Conservation (phyloP, 1,140 invertebrate species). For the Periplaneta americana region DNA sequence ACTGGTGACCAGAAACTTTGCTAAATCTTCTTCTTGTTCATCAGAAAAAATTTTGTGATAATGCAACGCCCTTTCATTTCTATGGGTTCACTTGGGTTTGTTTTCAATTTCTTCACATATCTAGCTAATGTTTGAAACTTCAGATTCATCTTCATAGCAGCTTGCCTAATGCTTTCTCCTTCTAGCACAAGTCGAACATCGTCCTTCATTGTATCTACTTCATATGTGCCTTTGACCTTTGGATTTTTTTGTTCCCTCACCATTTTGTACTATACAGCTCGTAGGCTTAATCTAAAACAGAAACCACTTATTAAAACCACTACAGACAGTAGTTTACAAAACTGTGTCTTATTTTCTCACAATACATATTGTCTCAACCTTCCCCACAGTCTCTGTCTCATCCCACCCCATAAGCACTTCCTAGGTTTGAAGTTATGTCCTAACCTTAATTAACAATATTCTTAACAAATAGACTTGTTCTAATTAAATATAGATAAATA, state of each 20-base stretch:
- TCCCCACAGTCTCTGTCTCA: too few relatives aligned
- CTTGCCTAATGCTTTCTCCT: not conserved
- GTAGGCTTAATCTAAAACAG: not conserved
- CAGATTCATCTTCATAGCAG: not conserved
- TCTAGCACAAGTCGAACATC: too few relatives aligned
- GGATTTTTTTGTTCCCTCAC: not conserved
- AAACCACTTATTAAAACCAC: not conserved
- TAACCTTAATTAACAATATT: not conserved
- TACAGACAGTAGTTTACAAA: not conserved
- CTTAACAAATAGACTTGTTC: not conserved
- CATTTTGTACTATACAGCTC: not conserved
- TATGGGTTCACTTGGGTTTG: not conserved
- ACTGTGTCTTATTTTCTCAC: not conserved
- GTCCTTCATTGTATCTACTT: too few relatives aligned
- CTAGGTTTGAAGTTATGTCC: not conserved
- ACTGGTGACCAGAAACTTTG: not conserved
- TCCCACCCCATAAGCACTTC: not conserved
- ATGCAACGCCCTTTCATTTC: not conserved
- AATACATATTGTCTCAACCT: too few relatives aligned
- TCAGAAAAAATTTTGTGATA: not conserved
- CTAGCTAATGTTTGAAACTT: not conserved
- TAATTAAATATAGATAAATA: not conserved
- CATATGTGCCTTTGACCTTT: not conserved
- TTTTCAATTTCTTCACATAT: not conserved
- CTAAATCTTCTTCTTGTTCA: conserved; percentile 1